Conservation (phyloP, 2,888 invertebrate genomes). For the Barypeithes pellucidus region DNA sequence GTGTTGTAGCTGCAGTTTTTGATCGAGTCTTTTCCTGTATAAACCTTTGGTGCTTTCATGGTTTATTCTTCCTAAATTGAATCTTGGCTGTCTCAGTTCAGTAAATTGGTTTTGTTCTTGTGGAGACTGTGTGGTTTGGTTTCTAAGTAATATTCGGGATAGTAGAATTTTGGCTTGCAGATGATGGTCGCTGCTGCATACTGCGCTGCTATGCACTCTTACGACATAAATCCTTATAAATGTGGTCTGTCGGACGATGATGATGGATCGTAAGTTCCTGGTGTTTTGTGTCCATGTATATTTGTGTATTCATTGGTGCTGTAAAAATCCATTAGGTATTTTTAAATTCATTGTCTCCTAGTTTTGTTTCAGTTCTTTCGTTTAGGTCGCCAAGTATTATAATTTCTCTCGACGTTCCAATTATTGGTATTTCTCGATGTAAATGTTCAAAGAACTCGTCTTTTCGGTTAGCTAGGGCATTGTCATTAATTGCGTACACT, state of each 20-base stretch:
- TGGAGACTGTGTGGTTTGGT: no score
- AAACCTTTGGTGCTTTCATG: neutral
- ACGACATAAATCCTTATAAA: constrained; percentile 4
- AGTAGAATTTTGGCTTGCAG: constrained; percentile 19
- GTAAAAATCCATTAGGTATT: constrained; percentile 20
- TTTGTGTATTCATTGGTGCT: constrained; percentile 27
- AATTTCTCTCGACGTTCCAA: no score
- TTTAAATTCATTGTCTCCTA: constrained; percentile 20
- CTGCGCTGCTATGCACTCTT: constrained; percentile 13
- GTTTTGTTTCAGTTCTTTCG: constrained; percentile 2
- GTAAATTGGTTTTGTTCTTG: neutral
- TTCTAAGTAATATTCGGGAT: neutral
- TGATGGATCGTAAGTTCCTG: constrained; percentile 17
- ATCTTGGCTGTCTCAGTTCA: neutral
- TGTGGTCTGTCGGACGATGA: neutral
- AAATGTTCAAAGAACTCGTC: constrained; percentile 33
- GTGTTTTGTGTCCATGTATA: constrained; percentile 35
- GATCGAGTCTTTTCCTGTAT: constrained; percentile 2
- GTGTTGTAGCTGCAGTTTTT: constrained; percentile 8
- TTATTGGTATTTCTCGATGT: constrained; percentile 10
- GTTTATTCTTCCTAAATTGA: constrained; percentile 14
- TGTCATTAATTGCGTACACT: constrained; percentile 23
- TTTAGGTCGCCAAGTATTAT: constrained; percentile 33
- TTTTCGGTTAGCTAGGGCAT: constrained; percentile 12
- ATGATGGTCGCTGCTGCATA: constrained; percentile 29